Evolutionary conservation across 2,797 vertebrate genomes (phyloP), one percentile per base, ranked within the genome.

Genomic region (Paedocypris micromegethes): DNA sequence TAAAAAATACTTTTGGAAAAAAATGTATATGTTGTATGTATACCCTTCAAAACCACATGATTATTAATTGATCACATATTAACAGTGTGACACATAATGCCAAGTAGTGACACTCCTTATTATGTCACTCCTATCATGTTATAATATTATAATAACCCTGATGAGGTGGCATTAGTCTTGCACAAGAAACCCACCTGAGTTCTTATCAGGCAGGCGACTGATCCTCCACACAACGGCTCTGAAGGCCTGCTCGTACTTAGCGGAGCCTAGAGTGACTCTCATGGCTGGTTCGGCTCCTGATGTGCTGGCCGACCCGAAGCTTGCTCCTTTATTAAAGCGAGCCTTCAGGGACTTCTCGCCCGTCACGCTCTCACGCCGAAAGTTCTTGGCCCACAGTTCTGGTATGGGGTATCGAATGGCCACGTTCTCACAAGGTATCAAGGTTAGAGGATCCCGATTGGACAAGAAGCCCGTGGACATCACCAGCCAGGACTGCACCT

Each of bases 201-300:
- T 95, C 82, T 95, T 95, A 83, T 95, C 93, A 40, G 93, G 93
- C 77, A 95, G 83, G 2, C 90, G 86, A 80, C 83, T 88, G 76
- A 95, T 92, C 79, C 92, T 90, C 93, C 93, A 95, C 42, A 95
- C 93, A 1, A 95, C 92, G 69, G 93, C 80, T 68, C 84, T 90
- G 83, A 92, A 95, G 76, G 93, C 92, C 40, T 93, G 91, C 51
- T 95, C 93, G 0, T 94, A 94, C 81, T 94, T 95, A 70, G 93
- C 93, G 3, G 90, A 91, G 76, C 93, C 93, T 78, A 95, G 77
- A 52, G 93, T 93, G 37, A 95, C 92, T 79, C 92, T 89, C 93
- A 95, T 93, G 65, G 89, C 90, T 5, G 92, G 93, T 78, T 95
- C 93, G n/a, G 91, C 87, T 72, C 92, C 91, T 55, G 91, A 92